Percentiles rank a stretch among this genome's conserved stretches.
Conservation (phyloP, 2,797 vertebrate genomes). For the Sylvilagus floridanus region DNA sequence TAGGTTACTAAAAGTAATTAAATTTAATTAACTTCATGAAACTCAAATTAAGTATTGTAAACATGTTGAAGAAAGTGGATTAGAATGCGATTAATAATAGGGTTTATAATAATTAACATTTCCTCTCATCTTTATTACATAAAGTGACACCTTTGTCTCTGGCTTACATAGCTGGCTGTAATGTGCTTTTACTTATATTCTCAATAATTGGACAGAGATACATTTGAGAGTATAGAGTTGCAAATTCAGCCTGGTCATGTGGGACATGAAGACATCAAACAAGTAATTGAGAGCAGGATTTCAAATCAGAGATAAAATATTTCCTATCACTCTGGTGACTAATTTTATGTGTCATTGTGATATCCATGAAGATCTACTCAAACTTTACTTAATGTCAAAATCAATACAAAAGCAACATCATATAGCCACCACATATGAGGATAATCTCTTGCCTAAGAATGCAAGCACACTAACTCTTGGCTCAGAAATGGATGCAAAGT, state of each 20-base stretch:
- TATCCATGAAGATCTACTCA: background rate
- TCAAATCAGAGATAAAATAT: background rate
- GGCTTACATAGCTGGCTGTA: background rate
- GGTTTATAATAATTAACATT: constrained; percentile 16
- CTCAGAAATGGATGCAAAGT: background rate
- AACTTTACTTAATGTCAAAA: background rate
- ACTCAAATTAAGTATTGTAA: constrained; percentile 15
- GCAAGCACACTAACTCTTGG: background rate
- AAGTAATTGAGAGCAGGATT: background rate
- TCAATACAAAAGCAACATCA: background rate
- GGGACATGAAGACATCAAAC: background rate
- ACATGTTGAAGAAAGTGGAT: constrained; percentile 17
- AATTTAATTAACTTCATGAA: constrained; percentile 30
- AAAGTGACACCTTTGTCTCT: background rate
- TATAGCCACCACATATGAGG: background rate
- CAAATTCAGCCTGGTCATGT: rapidly evolving
- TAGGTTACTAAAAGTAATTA: constrained; percentile 36
- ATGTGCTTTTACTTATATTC: background rate
- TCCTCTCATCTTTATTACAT: background rate
- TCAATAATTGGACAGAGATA: background rate
- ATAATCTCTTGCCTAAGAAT: background rate
- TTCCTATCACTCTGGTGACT: background rate
- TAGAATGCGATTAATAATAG: constrained; percentile 15
- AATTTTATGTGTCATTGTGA: background rate
- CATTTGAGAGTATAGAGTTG: too few species aligned